Conservation (phyloP, 2,797 vertebrate species). For the Ispidina picta region DNA sequence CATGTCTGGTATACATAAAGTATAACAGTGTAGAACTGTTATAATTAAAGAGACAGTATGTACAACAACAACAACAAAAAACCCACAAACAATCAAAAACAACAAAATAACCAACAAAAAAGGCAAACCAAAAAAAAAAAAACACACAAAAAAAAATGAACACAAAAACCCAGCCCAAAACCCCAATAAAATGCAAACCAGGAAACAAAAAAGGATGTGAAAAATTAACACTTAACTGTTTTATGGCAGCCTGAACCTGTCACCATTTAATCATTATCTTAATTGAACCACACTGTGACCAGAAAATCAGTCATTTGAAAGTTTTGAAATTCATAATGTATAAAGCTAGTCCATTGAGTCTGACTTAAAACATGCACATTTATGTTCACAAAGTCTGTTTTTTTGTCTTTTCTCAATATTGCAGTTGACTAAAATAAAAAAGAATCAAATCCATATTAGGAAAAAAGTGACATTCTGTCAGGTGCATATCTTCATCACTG, state of each 20-base stretch:
- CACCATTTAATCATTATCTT: background rate
- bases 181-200: background rate
- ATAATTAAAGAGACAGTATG: background rate
- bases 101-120: background rate
- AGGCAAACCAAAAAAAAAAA: background rate
- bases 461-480: background rate
- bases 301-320: background rate
- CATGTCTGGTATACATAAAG: background rate
- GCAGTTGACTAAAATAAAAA: background rate
- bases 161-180: background rate
- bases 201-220: background rate
- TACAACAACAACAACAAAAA: background rate
- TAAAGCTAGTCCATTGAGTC: background rate
- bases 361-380: background rate
- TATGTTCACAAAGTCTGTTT: background rate
- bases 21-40: background rate
- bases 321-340: background rate
- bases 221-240: background rate
- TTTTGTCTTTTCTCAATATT: background rate
- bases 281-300: background rate
- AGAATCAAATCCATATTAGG: background rate
- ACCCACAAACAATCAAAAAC: too few species aligned
- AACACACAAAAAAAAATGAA: background rate
- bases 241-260: background rate
- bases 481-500: too few species aligned